Conservation (phyloP, 2,113 vertebrate species). For the Machaerirhynchus nigripectus region DNA sequence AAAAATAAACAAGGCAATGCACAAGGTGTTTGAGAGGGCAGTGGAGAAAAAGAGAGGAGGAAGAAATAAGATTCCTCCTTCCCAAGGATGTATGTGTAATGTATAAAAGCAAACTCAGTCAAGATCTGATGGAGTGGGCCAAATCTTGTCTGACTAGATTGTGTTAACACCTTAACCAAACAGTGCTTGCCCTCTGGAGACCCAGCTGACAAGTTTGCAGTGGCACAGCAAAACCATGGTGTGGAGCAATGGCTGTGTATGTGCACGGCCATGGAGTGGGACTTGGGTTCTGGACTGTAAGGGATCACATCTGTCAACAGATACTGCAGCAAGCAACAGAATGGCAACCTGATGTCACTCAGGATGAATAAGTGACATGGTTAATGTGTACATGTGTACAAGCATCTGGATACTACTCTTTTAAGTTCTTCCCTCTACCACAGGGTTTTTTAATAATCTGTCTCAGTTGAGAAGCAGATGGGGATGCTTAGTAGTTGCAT, state of each 20-base stretch:
- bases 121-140: not conserved
- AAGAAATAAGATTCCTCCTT: not conserved
- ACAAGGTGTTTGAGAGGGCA: not conserved
- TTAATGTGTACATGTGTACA: not conserved
- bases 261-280: accelerated
- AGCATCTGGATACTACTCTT: not conserved
- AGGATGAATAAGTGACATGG: not conserved
- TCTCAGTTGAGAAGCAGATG: not conserved
- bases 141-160: not conserved
- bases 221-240: not conserved
- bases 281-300: not conserved
- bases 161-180: not conserved
- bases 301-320: not conserved
- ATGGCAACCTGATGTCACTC: not conserved
- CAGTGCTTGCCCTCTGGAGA: not conserved
- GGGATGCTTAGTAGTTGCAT: not conserved
- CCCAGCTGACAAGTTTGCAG: not conserved
- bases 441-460: not conserved
- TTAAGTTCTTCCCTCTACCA: not conserved
- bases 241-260: not conserved
- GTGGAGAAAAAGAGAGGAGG: not conserved
- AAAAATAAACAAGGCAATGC: not conserved
- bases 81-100: not conserved
- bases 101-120: not conserved
- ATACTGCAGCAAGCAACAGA: not conserved